These are phyloP conservation scores for Aphis gossypii DNA, from an alignment of 1,140 invertebrate genomes.

Conservation along the genomic window DNA sequence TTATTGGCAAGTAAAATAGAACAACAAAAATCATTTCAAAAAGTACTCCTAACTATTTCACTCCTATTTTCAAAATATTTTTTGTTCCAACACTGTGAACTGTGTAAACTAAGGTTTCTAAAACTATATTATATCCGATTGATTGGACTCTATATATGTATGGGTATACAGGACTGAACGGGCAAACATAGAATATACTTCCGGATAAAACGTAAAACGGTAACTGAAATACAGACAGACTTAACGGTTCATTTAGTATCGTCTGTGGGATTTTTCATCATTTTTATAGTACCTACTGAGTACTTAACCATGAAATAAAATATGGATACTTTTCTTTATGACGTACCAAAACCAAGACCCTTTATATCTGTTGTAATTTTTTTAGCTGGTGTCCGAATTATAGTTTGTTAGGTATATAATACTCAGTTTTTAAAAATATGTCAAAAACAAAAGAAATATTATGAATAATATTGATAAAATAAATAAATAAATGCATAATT, in stretches of 20 bases:
- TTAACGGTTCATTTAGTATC: constrained; percentile 20
- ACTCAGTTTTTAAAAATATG: not conserved
- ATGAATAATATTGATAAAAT: no score
- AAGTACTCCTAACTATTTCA: not conserved
- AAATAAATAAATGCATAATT: no score
- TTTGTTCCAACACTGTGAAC: not conserved
- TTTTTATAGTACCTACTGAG: not conserved
- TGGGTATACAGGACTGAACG: not conserved
- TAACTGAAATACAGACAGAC: not conserved
- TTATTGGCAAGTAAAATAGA: not conserved
- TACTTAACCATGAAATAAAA: constrained; percentile 7
- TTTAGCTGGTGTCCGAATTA: not conserved
- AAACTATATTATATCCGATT: not conserved
- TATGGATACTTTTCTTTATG: not conserved
- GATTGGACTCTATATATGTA: not conserved
- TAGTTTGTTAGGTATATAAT: not conserved
- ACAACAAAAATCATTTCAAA: not conserved
- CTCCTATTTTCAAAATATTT: not conserved
- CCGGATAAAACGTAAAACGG: not conserved
- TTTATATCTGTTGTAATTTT: not conserved
- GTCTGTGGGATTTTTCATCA: not conserved
- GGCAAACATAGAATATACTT: not conserved
- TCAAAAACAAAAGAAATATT: not conserved
- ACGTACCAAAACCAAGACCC: not conserved
- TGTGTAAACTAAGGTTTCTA: not conserved